Evolutionary conservation across 2,113 vertebrate species (phyloP), one percentile per base, ranked within the genome.

Genomic region (Thinocorus orbignyianus): DNA sequence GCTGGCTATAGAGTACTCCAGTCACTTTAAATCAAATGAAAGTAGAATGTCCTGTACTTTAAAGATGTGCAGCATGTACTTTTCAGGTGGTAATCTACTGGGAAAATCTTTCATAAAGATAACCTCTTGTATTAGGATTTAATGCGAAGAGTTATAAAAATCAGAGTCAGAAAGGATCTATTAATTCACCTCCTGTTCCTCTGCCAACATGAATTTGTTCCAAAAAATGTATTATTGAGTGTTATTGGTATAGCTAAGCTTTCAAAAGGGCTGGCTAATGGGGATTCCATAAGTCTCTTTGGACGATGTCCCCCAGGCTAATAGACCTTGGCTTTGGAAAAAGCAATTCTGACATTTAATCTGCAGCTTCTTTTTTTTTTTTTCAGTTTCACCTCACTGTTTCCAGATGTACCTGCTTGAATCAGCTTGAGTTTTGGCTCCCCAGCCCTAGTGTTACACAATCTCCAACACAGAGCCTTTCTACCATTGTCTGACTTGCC

Each of bases 21-120:
- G 51, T 70, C 58, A 82, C 86, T 90, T 93, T 80, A 93, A 92
- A 95, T 76, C 69, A 91, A 91, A 91, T 86, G 61, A 33, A 92
- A 79, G 52, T 72, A 87, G 79, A 91, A 95, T 79, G 72, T 81
- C 81, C 88, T 92, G 72, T 81, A 64, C 65, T 84, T 83, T 72
- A 60, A 88, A 86, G 86, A 86, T 2, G 13, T 72, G 72, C 61
- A 87, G 69, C 35, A 60, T 88, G 86, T 86, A 90, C 61, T 94
- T 90, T 94, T 91, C 83, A 93, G 86, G 86, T 72, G 80, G 83
- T 65, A 81, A 65, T 86, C 95, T 81, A 72, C 71, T 62, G 92
- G 88, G 90, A 96, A 92, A 94, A 91, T 51, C 69, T 64, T 93
- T 94, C 88, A 91, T 96, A 95, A 97, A 95, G 93, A 94, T 93